A percentile compares a stretch with the other conserved stretches of the same genome.
phyloP scores from a whole-genome alignment of 1,140 invertebrate species.

The Ctenoplectra terminalis region DNA sequence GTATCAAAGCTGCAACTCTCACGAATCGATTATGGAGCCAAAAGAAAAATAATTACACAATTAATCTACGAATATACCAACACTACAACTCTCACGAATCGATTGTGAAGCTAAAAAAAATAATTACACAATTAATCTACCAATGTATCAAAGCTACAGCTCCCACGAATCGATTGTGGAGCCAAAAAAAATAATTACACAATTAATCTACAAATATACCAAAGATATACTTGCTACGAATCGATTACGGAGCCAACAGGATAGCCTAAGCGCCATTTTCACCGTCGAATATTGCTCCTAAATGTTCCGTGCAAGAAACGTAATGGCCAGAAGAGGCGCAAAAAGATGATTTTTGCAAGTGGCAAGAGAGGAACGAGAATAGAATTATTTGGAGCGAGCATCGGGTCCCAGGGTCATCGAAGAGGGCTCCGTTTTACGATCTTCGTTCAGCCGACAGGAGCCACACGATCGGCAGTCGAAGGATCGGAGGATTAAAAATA shows the following conservation, averaged over 20 bases:
- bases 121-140: background rate
- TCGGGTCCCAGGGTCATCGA: constrained; percentile 51
- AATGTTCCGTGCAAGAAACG: constrained; percentile 4
- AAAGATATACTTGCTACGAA: background rate
- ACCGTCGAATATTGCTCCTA: background rate
- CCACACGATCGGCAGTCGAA: constrained; percentile 47
- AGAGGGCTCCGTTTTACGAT: constrained; percentile 56
- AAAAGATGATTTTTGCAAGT: constrained; percentile 3
- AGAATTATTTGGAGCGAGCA: constrained; percentile 63
- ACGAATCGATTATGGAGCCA: background rate
- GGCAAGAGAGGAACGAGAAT: constrained; percentile 62
- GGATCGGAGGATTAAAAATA: constrained; percentile 29
- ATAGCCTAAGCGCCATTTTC: background rate
- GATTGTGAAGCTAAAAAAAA: background rate
- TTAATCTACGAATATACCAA: background rate
- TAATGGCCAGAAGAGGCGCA: background rate
- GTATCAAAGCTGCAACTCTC: background rate
- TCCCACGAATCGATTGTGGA: background rate
- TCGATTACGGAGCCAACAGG: background rate
- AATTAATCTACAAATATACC: background rate
- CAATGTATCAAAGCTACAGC: background rate
- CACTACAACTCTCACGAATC: background rate
- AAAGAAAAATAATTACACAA: background rate
- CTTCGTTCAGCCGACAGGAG: constrained; percentile 56
- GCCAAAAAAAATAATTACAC: background rate